Conservation (phyloP, 2,888 invertebrate species). For the Blomia tropicalis region DNA sequence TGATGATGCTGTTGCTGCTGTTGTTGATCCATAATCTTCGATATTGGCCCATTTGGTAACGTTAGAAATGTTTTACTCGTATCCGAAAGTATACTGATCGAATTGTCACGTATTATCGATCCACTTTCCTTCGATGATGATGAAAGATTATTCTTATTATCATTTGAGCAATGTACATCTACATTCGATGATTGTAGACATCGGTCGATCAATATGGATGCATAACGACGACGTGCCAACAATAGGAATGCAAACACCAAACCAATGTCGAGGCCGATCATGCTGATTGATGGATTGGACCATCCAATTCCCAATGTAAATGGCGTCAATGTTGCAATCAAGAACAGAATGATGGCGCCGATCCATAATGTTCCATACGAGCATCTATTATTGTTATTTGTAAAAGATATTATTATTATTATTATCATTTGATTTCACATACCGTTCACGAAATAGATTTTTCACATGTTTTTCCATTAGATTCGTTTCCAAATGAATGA, state of each 20-base stretch:
- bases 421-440: too few species aligned
- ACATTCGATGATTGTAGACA: not conserved
- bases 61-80: constrained; percentile 8
- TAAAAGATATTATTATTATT: too few species aligned
- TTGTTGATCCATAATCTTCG: not conserved
- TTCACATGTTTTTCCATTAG: constrained; percentile 10
- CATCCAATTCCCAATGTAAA: not conserved
- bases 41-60: constrained; percentile 2
- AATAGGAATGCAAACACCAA: not conserved
- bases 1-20: too few species aligned
- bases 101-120: constrained; percentile 8
- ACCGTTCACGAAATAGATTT: not conserved
- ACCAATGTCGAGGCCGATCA: constrained; percentile 3
- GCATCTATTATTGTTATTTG: too few species aligned
- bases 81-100: constrained; percentile 11
- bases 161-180: not conserved
- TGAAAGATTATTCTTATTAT: not conserved
- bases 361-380: not conserved
- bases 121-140: too few species aligned
- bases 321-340: not conserved
- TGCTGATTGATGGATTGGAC: not conserved
- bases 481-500: not conserved
- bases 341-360: not conserved
- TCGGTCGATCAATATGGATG: not conserved
- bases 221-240: not conserved